Percentiles rank a stretch among this genome's conserved stretches.
Conservation (phyloP, 1,140 invertebrate species). For the Oscheius sp. region DNA sequence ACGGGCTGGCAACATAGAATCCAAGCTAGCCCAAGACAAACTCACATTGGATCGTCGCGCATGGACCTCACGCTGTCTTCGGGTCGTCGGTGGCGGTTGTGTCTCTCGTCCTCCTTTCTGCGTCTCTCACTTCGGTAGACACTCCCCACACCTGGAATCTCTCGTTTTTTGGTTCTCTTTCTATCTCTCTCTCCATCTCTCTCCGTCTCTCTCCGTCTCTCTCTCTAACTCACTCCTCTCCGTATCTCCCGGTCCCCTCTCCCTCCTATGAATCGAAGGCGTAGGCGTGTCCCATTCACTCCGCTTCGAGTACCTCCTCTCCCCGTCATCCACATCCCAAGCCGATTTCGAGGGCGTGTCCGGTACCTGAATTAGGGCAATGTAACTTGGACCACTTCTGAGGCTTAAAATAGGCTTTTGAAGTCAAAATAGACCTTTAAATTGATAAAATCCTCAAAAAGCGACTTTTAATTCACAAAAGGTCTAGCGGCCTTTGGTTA, state of each 20-base stretch:
- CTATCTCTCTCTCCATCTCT: slow-evolving; percentile 54
- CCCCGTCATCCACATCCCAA: slow-evolving; percentile 77
- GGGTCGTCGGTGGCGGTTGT: background rate
- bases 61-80: slow-evolving; percentile 35
- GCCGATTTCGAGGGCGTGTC: slow-evolving; percentile 69
- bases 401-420: background rate
- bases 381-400: slow-evolving; percentile 62
- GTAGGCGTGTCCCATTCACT: slow-evolving; percentile 91
- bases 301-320: slow-evolving; percentile 63
- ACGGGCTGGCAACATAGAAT: background rate
- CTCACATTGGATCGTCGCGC: slow-evolving; percentile 4
- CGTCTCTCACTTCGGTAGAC: slow-evolving; percentile 25
- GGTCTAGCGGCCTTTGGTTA: background rate
- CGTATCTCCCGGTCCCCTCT: slow-evolving; percentile 25
- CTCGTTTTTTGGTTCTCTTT: slow-evolving; percentile 60
- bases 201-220: slow-evolving; percentile 46
- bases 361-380: slow-evolving; percentile 70
- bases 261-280: slow-evolving; percentile 64
- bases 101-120: slow-evolving; percentile 11
- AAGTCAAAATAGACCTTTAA: background rate
- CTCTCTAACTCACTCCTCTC: slow-evolving; percentile 39
- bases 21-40: slow-evolving; percentile 1
- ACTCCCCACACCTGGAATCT: slow-evolving; percentile 32
- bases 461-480: background rate
- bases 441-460: slow-evolving; percentile 56